phyloP scores from a whole-genome alignment of 37 sponge, comb jelly and placozoan genomes.

The Cladorhizidae sp. region DNA sequence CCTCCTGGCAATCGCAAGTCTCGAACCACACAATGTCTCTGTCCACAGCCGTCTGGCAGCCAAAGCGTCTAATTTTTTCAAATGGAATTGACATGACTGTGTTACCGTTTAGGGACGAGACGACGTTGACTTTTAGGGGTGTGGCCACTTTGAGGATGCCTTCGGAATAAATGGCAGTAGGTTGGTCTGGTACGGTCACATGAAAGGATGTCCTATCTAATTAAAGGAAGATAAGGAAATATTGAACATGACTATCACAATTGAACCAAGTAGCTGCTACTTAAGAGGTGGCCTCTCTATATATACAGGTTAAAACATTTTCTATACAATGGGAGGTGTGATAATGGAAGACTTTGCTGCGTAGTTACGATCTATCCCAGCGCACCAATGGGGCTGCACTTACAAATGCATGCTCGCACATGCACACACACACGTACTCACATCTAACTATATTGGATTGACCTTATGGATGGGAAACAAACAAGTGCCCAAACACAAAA shows the following conservation, averaged over 20 bases:
- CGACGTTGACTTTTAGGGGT: slow-evolving; percentile 14
- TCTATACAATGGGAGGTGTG: too few species aligned
- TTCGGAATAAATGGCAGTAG: slow-evolving; percentile 29
- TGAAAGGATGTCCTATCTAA: slow-evolving; percentile 53
- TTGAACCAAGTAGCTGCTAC: too few species aligned
- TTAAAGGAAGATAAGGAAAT: background rate
- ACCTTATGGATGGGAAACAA: too few species aligned
- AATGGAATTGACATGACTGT: slow-evolving; percentile 39
- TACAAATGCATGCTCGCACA: too few species aligned
- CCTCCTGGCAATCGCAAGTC: slow-evolving; percentile 27
- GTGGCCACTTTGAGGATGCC: slow-evolving; percentile 47
- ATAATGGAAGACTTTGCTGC: too few species aligned
- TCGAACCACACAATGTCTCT: slow-evolving; percentile 70
- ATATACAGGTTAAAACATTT: too few species aligned
- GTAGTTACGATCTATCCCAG: too few species aligned
- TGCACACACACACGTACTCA: too few species aligned
- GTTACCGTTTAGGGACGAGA: slow-evolving; percentile 23
- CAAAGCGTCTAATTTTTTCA: slow-evolving; percentile 49
- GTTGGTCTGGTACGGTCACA: slow-evolving; percentile 63
- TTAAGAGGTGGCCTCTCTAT: too few species aligned
- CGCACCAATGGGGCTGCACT: too few species aligned
- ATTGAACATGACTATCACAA: background rate
- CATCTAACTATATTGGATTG: too few species aligned
- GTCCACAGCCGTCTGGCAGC: slow-evolving; percentile 17
- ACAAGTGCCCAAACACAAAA: too few species aligned